Evolutionary conservation across 2,113 vertebrate species (phyloP).

Genomic region (Forbesichthys papilliferus): DNA sequence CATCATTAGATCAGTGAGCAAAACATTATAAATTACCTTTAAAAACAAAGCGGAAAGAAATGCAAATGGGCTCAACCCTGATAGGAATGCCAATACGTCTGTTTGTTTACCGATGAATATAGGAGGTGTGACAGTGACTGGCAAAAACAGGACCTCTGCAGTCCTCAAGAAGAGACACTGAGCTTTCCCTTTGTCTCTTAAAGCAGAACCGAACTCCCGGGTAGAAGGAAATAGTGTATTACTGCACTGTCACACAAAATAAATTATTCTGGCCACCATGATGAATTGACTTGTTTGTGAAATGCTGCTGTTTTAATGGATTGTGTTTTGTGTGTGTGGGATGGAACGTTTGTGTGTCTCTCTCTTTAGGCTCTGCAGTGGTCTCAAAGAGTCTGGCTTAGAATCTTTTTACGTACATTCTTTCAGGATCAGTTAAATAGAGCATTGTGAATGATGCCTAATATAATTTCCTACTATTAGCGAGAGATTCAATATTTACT

Average conservation of each 20-base stretch:
- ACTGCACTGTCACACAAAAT: conserved; percentile 32
- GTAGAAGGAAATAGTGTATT: conserved; percentile 35
- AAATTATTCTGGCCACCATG: conserved; percentile 30
- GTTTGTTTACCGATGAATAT: conserved; percentile 15
- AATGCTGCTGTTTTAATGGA: conserved; percentile 30
- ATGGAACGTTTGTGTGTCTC: neutral
- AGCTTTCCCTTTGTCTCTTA: neutral
- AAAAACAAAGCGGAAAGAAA: neutral
- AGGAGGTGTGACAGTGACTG: conserved; percentile 7
- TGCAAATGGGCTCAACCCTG: conserved; percentile 1
- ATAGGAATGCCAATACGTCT: neutral
- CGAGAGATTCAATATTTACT: conserved; percentile 43
- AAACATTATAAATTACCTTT: neutral
- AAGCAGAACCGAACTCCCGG: conserved; percentile 10
- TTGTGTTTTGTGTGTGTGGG: neutral
- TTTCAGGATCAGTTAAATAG: conserved; percentile 35
- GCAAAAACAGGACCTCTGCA: conserved; percentile 28
- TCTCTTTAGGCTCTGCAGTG: neutral
- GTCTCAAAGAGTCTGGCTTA: neutral
- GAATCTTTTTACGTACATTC: neutral
- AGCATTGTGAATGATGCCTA: conserved; percentile 26
- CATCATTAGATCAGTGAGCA: conserved; percentile 32
- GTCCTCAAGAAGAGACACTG: neutral
- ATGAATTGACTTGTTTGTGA: conserved; percentile 35
- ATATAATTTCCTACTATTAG: conserved; percentile 2